Percentiles rank a stretch among this genome's conserved stretches.
Evolutionary conservation across 2,888 invertebrate genomes (phyloP).

Genomic region (Lasioglossum calceatum): DNA sequence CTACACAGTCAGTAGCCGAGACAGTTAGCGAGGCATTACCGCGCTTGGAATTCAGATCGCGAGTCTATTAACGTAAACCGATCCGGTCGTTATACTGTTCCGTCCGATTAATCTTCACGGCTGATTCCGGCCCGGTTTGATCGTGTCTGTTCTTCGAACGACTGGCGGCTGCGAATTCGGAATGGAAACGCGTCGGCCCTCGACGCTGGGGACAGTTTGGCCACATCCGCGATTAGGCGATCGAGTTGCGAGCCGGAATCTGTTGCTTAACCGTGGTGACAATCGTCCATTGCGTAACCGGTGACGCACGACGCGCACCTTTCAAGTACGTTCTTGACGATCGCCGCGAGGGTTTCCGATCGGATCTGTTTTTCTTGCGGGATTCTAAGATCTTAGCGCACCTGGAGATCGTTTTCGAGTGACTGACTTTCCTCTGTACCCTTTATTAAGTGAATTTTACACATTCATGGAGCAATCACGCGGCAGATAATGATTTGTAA

Average conservation of each 20-base stretch:
- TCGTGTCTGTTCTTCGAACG: constrained; percentile 62
- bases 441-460: background rate
- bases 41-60: constrained; percentile 33
- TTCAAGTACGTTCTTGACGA: constrained; percentile 52
- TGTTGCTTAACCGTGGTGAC: constrained; percentile 69
- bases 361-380: constrained; percentile 3
- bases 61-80: constrained; percentile 31
- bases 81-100: constrained; percentile 46
- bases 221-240: constrained; percentile 71
- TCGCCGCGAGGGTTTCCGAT: constrained; percentile 16
- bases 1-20: background rate
- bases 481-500: background rate
- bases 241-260: constrained; percentile 67
- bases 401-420: constrained; percentile 16
- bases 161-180: constrained; percentile 50
- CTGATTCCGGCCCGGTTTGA: constrained; percentile 38
- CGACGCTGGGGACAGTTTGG: constrained; percentile 15
- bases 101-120: constrained; percentile 39
- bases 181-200: constrained; percentile 60
- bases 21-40: constrained; percentile 2
- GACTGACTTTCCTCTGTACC: background rate
- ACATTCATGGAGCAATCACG: background rate
- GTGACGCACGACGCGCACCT: constrained; percentile 55
- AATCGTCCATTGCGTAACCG: constrained; percentile 67
- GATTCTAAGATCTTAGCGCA: background rate